phyloP scores from a whole-genome alignment of 1,140 invertebrate genomes.

The Scaptomyza pallida region DNA sequence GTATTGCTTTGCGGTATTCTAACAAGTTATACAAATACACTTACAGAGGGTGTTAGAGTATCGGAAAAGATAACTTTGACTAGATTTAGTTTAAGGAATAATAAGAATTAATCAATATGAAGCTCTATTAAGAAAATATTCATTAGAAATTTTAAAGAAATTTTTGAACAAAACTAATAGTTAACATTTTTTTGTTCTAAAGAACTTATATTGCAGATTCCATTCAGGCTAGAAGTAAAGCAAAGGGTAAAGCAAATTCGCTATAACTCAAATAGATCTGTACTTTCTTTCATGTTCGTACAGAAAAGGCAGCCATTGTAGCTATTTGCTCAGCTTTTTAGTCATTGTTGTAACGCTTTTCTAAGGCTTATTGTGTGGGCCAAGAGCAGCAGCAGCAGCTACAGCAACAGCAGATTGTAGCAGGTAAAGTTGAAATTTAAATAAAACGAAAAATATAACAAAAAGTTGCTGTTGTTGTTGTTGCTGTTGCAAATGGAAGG shows the following conservation, averaged over 20 bases:
- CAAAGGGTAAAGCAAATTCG: not conserved
- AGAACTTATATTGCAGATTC: no score
- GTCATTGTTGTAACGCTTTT: constrained; percentile 63
- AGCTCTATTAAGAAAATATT: no score
- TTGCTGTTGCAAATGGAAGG: not conserved
- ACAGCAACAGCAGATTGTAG: constrained; percentile 10
- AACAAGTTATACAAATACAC: no score
- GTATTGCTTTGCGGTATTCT: no score
- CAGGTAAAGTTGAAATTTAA: constrained; percentile 73
- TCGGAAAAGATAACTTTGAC: no score
- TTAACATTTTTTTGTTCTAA: no score
- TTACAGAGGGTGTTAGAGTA: no score
- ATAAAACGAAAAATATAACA: constrained; percentile 55
- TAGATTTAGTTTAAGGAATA: no score
- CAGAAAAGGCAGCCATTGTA: constrained; percentile 41
- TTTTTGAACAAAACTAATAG: no score
- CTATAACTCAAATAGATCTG: not conserved
- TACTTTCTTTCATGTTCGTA: not conserved
- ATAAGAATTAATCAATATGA: no score
- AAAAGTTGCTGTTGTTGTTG: constrained; percentile 20
- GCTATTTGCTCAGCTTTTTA: constrained; percentile 62
- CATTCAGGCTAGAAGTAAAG: no score
- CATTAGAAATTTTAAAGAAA: no score
- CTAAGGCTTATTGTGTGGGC: constrained; percentile 64
- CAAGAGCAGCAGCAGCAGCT: not conserved